A percentile compares a stretch with the other conserved stretches of the same genome.
Evolutionary conservation across 2,797 vertebrate genomes (phyloP).

Genomic region (Hydrocynus forskahlii): DNA sequence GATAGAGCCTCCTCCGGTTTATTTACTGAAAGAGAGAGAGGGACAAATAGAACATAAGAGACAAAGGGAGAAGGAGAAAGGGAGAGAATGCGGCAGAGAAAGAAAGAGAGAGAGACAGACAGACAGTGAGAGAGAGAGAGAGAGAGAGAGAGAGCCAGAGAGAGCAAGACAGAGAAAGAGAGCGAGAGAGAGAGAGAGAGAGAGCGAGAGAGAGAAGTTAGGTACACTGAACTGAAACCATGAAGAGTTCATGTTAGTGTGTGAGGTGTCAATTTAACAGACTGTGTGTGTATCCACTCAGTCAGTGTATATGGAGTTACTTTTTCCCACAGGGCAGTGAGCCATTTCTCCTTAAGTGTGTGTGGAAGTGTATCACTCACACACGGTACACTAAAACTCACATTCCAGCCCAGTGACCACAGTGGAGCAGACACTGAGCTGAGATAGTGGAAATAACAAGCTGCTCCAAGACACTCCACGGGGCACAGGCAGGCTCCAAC

Average conservation of each 20-base stretch:
- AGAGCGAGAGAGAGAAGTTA: neutral
- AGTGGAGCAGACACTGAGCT: constrained; percentile 52
- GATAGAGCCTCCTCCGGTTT: constrained; percentile 82
- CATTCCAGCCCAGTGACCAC: constrained; percentile 64
- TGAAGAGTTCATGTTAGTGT: neutral
- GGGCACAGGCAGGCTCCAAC: neutral
- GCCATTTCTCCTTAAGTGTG: constrained; percentile 2
- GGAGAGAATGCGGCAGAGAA: constrained; percentile 23
- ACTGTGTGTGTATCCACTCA: constrained; percentile 19
- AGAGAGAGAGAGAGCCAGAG: too few species aligned
- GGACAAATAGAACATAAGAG: constrained; percentile 27
- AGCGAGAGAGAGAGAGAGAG: neutral
- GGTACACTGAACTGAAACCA: too few species aligned
- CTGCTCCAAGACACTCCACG: neutral
- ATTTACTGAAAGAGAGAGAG: constrained; percentile 53
- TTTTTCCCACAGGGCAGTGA: constrained; percentile 14
- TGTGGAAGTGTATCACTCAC: constrained; percentile 41
- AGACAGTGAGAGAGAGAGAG: neutral
- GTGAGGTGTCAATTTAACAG: neutral
- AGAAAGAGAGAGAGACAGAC: neutral
- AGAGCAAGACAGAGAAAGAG: neutral
- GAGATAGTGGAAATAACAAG: constrained; percentile 63
- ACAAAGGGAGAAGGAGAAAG: constrained; percentile 6
- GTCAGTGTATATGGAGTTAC: neutral
- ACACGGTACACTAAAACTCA: constrained; percentile 3